Percentiles rank a stretch among this genome's conserved stretches.
Conservation (phyloP, 2,113 vertebrate genomes). For the Kryptolebias marmoratus region DNA sequence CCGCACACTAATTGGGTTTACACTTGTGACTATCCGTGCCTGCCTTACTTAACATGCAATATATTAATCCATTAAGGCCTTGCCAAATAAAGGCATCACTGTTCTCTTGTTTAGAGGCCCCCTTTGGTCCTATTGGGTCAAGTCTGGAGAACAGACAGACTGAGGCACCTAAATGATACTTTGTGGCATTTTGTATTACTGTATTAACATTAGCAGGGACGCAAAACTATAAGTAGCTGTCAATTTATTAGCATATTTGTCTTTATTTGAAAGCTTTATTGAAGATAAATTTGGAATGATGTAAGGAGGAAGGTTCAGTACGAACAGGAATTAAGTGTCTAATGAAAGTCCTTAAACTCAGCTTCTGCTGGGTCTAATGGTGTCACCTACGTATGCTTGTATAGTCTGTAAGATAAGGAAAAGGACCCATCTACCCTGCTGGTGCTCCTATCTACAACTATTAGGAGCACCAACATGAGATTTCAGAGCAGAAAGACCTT, state of each 20-base stretch:
- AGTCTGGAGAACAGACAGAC: not conserved
- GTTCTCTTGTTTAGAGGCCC: no score
- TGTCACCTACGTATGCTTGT: no score
- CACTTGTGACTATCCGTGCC: constrained; percentile 1
- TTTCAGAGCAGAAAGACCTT: no score
- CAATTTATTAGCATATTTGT: not conserved
- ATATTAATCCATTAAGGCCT: not conserved
- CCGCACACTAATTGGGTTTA: constrained; percentile 33
- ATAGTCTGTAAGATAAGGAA: no score
- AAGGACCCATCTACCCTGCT: no score
- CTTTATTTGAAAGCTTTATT: not conserved
- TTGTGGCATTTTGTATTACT: not conserved
- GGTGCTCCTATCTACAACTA: no score
- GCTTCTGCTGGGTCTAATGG: no score
- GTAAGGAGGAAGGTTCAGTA: not conserved
- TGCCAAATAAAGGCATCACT: not conserved
- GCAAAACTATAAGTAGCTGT: not conserved
- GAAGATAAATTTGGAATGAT: not conserved
- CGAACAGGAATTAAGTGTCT: no score
- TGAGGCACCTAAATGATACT: not conserved
- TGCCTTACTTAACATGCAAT: not conserved
- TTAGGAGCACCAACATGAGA: no score
- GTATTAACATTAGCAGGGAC: not conserved
- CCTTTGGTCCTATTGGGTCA: not conserved
- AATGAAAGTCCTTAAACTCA: no score